Base-by-base conservation (phyloP, 1,140 invertebrate genomes). In the Ctenoplectra terminalis region DNA sequence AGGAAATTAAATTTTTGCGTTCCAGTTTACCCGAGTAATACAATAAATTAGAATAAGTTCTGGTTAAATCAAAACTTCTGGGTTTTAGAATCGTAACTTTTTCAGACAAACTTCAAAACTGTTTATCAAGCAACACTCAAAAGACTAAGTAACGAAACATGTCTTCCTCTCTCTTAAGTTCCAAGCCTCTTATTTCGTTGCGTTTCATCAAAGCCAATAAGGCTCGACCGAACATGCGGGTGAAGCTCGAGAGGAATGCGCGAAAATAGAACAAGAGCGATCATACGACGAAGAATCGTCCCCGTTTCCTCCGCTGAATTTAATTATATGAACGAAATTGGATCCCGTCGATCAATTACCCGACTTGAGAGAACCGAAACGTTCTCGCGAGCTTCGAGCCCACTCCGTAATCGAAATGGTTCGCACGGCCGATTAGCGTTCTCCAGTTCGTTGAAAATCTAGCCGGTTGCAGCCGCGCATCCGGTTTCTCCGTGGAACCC, bases 321-420 rank as follows among this genome's bases (percentile, higher is more conserved):
- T 89, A 87, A 89, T 89, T 89, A 89, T 83, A 69, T 52, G 54
- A 54, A 56, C 80, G 87, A 88, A 88, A 89, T 88, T 89, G 87
- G 79, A 88, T 87, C 79, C 52, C 81, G 63, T 64, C 82, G 87
- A 89, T 89, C 88, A 88, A 89, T 89, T 89, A 89, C 83, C 66
- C 80, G 76, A 20, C 82, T 77, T 72, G 46, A 56, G 70, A 64
- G 69, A 67, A 23, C 13, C 29, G 6, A 46, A 34, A 56, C 46
- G 26, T 54, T 73, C 58, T 80, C 75, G 75, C 75, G 37, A 64
- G 8, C 34, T 26, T n/a, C 15, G 34, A 13, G n/a, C n/a, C 43
- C 50, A 34, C 40, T 37, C 37, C 7, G 29, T 2, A 20, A 40
- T 64, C 40, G 48, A 46, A 78, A 71, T 78, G 46, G 40, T 70